Evolutionary conservation across 1,140 invertebrate species (phyloP), one percentile per base, ranked within the genome.

Genomic region (Drosophila ercepeae): DNA sequence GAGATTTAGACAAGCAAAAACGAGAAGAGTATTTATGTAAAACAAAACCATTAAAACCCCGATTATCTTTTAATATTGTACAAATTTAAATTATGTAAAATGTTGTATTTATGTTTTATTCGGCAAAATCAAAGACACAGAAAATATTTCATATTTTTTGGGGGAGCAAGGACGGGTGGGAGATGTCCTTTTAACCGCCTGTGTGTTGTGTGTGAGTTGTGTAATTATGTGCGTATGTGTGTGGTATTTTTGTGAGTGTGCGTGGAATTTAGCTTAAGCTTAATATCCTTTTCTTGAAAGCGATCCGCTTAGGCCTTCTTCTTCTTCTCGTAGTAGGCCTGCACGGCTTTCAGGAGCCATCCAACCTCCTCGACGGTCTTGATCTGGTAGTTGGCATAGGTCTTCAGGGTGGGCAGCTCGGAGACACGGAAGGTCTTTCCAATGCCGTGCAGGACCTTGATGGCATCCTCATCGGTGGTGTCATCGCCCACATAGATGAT

Each of bases 401-500:
- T 97, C 75, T 95, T 95, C 45, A 96, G 95, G 61, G 96, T 96
- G 64, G 95, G 93, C 8, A 96, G 96, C 3, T 95, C 95, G 0
- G 96, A 95, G 5, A 98, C 96, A 23, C 97, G 93, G 93, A 98
- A 98, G 7, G 97, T 97, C 5, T 96, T 96, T 14, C 97, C 97
- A 94, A 97, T 97, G 86, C 96, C 96, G 93, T 96, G 96, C 39
- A 97, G 88, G 88, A 97, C 96, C 93, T 94, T 93, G 94, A 98
- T 97, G 32, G 97, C 97, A 92, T 98, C 97, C 92, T 98, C 97
- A 91, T 98, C 97, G 1, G 97, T 97, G 23, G 94, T 94, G 91
- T 98, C 97, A 91, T 98, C 97, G 54, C 97, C 97, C 42, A 94
- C 96, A 82, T 97, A 98, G 78, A 98, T 96, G 78, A 97, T 97